Percentiles rank a stretch among this genome's conserved stretches.
Evolutionary conservation across 2,888 invertebrate genomes (phyloP).

Genomic region (Chironomus tentans): DNA sequence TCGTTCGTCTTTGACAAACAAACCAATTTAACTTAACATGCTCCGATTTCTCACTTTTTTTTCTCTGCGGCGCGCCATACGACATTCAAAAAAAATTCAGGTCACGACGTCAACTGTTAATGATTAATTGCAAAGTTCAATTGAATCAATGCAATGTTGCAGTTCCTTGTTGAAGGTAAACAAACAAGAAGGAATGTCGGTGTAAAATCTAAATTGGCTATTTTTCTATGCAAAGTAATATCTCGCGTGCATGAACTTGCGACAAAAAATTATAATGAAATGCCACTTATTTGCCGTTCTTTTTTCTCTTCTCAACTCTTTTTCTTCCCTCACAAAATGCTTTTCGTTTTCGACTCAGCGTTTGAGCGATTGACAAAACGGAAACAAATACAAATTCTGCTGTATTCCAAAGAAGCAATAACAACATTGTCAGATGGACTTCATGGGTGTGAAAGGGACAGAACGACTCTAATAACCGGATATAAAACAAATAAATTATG

Average conservation of each 20-base stretch:
- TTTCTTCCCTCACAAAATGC: no score
- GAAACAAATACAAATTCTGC: background rate
- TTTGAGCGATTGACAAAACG: background rate
- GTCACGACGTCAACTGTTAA: background rate
- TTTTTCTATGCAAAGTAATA: no score
- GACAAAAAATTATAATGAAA: background rate
- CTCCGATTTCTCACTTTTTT: background rate
- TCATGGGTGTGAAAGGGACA: background rate
- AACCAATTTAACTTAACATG: background rate
- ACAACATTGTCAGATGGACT: background rate
- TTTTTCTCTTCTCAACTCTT: no score
- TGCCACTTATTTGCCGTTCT: no score
- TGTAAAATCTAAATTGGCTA: background rate
- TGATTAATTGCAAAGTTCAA: background rate
- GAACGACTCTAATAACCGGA: constrained; percentile 1
- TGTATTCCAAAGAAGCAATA: background rate
- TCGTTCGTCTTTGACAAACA: background rate
- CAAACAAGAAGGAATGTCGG: background rate
- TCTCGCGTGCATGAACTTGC: background rate
- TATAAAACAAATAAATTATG: constrained; percentile 19
- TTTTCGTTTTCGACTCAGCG: background rate
- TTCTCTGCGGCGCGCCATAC: background rate
- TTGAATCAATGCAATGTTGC: background rate
- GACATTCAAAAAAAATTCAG: background rate
- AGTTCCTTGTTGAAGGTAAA: background rate